A percentile compares a stretch with the other conserved stretches of the same genome.
These are phyloP conservation scores for Mactra quadrangularis DNA, from an alignment of 1,140 invertebrate genomes.

Conservation along the genomic window DNA sequence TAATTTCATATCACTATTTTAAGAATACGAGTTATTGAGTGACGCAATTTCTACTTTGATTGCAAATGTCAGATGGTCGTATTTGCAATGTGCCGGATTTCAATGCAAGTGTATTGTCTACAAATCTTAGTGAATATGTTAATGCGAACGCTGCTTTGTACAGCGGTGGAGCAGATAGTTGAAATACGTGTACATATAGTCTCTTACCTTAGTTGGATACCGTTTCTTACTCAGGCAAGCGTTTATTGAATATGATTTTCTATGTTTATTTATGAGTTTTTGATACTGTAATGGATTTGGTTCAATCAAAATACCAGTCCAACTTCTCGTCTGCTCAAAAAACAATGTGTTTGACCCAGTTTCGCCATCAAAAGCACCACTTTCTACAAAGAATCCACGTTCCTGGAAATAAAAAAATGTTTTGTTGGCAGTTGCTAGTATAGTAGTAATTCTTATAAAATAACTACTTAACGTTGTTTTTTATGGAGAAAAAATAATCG, in stretches of 20 bases:
- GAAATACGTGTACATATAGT: too few relatives aligned
- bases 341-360: conserved; percentile 87
- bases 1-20: too few relatives aligned
- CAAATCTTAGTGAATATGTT: too few relatives aligned
- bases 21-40: too few relatives aligned
- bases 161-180: too few relatives aligned
- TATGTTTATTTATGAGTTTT: conserved; percentile 30
- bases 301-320: conserved; percentile 90
- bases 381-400: conserved; percentile 86
- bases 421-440: background rate
- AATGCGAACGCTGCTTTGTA: too few relatives aligned
- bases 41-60: too few relatives aligned
- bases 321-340: conserved; percentile 88
- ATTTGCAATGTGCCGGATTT: too few relatives aligned
- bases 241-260: conserved; percentile 30
- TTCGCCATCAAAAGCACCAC: conserved; percentile 86
- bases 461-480: background rate
- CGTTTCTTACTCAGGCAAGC: conserved; percentile 28
- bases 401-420: conserved; percentile 10
- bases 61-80: too few relatives aligned
- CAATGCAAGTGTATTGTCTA: too few relatives aligned
- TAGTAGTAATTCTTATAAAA: background rate
- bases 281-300: conserved; percentile 86
- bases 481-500: background rate
- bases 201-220: conserved; percentile 24